Conservation (phyloP, 2,888 invertebrate species). For the Operophtera brumata region DNA sequence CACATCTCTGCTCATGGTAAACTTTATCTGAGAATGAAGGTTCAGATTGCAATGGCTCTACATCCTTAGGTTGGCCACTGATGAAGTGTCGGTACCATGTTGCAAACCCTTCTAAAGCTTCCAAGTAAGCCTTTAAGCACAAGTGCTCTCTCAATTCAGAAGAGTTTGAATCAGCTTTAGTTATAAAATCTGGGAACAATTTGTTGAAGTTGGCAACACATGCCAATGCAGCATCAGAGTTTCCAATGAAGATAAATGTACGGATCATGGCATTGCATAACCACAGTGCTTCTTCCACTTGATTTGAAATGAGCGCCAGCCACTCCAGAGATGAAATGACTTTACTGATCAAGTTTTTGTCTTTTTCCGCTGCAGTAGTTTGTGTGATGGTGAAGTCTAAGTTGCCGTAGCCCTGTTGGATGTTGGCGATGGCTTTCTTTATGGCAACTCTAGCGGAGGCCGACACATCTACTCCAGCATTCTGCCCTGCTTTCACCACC, state of each 20-base stretch:
- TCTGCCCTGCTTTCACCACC: constrained; percentile 86
- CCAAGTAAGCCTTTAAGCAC: constrained; percentile 92
- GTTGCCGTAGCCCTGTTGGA: constrained; percentile 72
- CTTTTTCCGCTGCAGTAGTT: constrained; percentile 82
- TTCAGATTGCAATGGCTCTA: constrained; percentile 79
- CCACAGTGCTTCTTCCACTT: constrained; percentile 89
- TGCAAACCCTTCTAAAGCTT: constrained; percentile 92
- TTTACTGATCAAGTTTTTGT: constrained; percentile 65
- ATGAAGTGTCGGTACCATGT: constrained; percentile 94
- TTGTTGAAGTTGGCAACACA: constrained; percentile 78
- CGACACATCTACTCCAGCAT: constrained; percentile 90
- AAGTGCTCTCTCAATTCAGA: constrained; percentile 88
- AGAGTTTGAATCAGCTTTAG: constrained; percentile 63
- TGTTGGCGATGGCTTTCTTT: constrained; percentile 82
- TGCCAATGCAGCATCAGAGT: constrained; percentile 89
- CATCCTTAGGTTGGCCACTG: constrained; percentile 87
- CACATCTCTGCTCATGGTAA: constrained; percentile 90
- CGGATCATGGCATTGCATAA: constrained; percentile 95
- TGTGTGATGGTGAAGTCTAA: constrained; percentile 82
- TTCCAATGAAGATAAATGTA: constrained; percentile 89
- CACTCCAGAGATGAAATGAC: constrained; percentile 87
- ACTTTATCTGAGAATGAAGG: constrained; percentile 93
- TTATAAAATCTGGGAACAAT: constrained; percentile 64
- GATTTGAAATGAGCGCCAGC: constrained; percentile 89
- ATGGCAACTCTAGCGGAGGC: constrained; percentile 92